Evolutionary conservation across 1,140 invertebrate genomes (phyloP).

Genomic region (Archivesica marissinica): DNA sequence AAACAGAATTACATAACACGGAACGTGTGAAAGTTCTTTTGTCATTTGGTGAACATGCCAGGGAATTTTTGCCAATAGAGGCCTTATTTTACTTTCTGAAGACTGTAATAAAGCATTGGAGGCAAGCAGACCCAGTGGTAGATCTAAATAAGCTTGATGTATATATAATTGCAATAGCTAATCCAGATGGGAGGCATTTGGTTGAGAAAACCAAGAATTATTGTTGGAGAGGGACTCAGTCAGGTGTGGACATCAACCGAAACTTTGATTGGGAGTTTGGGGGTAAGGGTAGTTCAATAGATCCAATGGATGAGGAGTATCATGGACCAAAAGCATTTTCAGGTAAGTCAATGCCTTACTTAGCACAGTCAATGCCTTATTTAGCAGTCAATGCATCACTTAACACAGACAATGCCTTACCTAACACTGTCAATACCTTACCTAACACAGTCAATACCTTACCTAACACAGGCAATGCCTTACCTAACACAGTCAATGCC

Average conservation of each 20-base stretch:
- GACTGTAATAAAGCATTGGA: constrained; percentile 62
- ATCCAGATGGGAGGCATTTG: constrained; percentile 80
- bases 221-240: constrained; percentile 81
- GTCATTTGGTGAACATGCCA: constrained; percentile 82
- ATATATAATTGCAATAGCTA: constrained; percentile 78
- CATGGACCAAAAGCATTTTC: constrained; percentile 78
- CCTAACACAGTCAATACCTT: too few relatives aligned
- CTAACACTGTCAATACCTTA: too few relatives aligned
- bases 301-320: constrained; percentile 80
- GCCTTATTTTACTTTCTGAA: constrained; percentile 76
- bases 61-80: constrained; percentile 82
- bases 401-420: too few relatives aligned
- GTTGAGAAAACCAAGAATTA: constrained; percentile 79
- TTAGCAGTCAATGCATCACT: too few relatives aligned
- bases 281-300: constrained; percentile 76
- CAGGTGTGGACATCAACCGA: constrained; percentile 80
- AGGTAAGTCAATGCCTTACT: too few relatives aligned
- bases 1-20: not conserved
- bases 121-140: not conserved
- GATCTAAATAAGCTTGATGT: constrained; percentile 77
- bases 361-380: too few relatives aligned
- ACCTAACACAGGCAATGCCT: too few relatives aligned
- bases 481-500: too few relatives aligned
- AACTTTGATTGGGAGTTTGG: constrained; percentile 83
- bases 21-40: constrained; percentile 72